Conservation (phyloP, 2,888 invertebrate species). For the Drosophila pseudotakahashii region DNA sequence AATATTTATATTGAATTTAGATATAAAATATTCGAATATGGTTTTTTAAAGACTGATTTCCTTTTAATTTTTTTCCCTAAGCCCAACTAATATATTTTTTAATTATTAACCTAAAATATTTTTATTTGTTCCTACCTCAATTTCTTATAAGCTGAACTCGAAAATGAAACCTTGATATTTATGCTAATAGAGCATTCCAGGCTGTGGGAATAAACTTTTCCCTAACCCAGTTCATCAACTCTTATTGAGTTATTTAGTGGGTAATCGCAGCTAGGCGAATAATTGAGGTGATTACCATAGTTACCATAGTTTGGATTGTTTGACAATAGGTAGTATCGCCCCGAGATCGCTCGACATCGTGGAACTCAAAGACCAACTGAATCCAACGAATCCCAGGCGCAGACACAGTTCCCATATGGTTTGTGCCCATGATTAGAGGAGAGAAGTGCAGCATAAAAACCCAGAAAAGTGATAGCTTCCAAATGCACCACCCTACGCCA, state of each 20-base stretch:
- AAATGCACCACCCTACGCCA: slow-evolving; percentile 14
- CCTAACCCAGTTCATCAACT: slow-evolving; percentile 37
- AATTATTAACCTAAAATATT: not conserved
- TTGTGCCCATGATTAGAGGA: slow-evolving; percentile 25
- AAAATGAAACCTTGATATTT: not conserved
- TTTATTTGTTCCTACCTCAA: not conserved
- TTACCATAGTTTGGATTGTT: slow-evolving; percentile 33
- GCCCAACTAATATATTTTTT: not conserved
- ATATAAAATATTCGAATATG: not conserved
- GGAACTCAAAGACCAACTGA: not conserved
- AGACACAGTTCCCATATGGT: slow-evolving; percentile 44
- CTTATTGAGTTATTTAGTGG: slow-evolving; percentile 36
- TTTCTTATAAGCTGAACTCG: not conserved
- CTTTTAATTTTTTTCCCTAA: not conserved
- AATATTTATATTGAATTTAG: not conserved
- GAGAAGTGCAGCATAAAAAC: slow-evolving; percentile 31
- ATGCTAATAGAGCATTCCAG: not conserved
- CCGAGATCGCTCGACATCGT: slow-evolving; percentile 10
- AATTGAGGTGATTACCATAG: slow-evolving; percentile 43
- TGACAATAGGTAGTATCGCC: slow-evolving; percentile 14
- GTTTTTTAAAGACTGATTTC: not conserved
- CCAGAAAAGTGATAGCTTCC: slow-evolving; percentile 49
- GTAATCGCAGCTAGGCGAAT: slow-evolving; percentile 27
- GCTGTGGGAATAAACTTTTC: slow-evolving; percentile 21
- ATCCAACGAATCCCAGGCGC: slow-evolving; percentile 13